Evolutionary conservation across 1,140 invertebrate genomes (phyloP).

Genomic region (Platyscapa corneri): DNA sequence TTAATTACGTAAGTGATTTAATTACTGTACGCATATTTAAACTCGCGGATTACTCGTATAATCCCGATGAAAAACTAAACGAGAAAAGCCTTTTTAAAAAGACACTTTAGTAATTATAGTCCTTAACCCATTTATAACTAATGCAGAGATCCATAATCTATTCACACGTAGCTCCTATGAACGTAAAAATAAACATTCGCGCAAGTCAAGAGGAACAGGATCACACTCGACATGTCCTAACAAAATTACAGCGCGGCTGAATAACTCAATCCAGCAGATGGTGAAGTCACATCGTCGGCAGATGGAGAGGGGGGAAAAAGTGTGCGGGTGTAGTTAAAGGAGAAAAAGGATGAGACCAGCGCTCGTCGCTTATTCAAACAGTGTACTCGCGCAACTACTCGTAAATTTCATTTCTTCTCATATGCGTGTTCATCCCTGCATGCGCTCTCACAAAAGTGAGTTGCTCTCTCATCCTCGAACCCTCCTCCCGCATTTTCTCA

Average conservation of each 20-base stretch:
- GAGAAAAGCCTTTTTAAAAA: no score
- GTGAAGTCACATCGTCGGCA: not conserved
- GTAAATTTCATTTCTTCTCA: slow-evolving; percentile 45
- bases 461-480: not conserved
- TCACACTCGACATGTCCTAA: not conserved
- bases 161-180: not conserved
- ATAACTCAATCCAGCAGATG: slow-evolving; percentile 41
- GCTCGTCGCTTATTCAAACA: slow-evolving; percentile 42
- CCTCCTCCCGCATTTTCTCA: not conserved
- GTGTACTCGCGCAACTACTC: slow-evolving; percentile 9
- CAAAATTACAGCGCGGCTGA: not conserved
- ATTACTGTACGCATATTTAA: no score
- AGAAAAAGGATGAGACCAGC: slow-evolving; percentile 26
- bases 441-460: slow-evolving; percentile 33
- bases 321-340: not conserved
- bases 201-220: not conserved
- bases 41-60: no score
- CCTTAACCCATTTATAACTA: not conserved
- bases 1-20: no score
- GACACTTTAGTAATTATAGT: not conserved
- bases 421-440: not conserved
- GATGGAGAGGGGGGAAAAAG: not conserved
- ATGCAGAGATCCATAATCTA: not conserved
- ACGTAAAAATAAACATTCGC: slow-evolving; percentile 31
- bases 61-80: no score